Conservation (phyloP, 2,888 invertebrate species). For the Heteropelma amictum region DNA sequence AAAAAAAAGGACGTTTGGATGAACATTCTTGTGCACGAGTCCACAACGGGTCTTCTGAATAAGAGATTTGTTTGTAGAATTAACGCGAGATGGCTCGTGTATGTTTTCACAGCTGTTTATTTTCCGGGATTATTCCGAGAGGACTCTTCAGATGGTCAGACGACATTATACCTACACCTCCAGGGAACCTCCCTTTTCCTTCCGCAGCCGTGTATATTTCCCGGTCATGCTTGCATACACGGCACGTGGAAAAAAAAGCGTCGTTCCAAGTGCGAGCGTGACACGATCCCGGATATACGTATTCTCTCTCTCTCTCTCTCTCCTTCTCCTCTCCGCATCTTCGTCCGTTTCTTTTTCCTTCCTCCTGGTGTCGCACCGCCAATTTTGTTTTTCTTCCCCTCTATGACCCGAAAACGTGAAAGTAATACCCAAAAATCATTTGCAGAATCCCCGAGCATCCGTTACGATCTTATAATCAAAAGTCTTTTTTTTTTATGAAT, state of each 20-base stretch:
- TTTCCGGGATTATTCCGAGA: constrained; percentile 12
- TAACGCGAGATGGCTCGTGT: background rate
- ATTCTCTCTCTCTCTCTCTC: background rate
- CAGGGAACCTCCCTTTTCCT: constrained; percentile 4
- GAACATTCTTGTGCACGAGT: too few species aligned
- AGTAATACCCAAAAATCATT: background rate
- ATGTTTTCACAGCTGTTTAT: background rate
- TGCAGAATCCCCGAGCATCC: constrained; percentile 51
- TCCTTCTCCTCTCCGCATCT: background rate
- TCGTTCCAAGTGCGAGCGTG: background rate
- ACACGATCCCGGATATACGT: background rate
- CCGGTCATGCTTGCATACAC: background rate
- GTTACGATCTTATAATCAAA: too few species aligned
- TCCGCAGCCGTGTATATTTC: background rate
- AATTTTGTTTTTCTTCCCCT: constrained; percentile 10
- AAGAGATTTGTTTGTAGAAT: too few species aligned
- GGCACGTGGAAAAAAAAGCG: background rate
- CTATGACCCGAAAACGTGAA: constrained; percentile 13
- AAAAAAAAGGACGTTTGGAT: too few species aligned
- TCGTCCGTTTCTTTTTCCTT: background rate
- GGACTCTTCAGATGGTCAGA: constrained; percentile 15
- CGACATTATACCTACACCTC: constrained; percentile 3
- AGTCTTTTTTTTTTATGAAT: constrained; percentile 38
- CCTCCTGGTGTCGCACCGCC: background rate
- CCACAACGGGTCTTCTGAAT: too few species aligned